Evolutionary conservation across 2,888 invertebrate genomes (phyloP), one percentile per base, ranked within the genome.

Genomic region (Mycalesis mineus): DNA sequence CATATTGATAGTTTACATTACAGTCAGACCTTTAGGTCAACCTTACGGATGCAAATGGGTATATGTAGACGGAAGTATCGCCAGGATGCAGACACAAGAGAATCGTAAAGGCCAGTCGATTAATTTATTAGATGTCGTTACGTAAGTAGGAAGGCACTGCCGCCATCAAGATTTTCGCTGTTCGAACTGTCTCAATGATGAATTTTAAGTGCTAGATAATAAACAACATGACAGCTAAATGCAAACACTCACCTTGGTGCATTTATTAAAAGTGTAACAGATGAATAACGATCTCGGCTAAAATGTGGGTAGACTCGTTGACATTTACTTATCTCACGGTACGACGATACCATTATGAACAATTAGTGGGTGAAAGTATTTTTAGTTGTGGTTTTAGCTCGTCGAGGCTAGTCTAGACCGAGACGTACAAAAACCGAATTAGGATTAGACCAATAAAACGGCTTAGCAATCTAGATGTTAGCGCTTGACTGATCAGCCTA

Each of bases 381-480:
- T 70, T 70, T 67, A 74, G 74, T 77, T 73, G 69, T 70, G 72
- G 73, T 68, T 67, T 74, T 64, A 68, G 71, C 72, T 68, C 68
- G 74, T 72, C 75, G 69, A 79, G 80, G 75, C 77, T 71, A 75
- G 68, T 73, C 67, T 68, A 72, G 71, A 66, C 61, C 70, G 68
- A 76, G 80, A 77, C 81, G 63, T 63, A 77, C 80, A 84, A 86
- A 88, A 86, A 86, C 82, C 80, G 79, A 81, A 84, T 82, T 79
- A 84, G 88, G 88, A 88, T 89, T 86, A 88, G 79, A 70, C 77
- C 75, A 80, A 82, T 84, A 79, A 81, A 87, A 82, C 81, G 77
- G 78, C 84, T 84, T 82, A 79, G 78, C 80, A 82, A 88, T 87
- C 86, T 87, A 83, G 86, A 84, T 82, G 75, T 83, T 84, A 75